Percentiles rank a stretch among this genome's conserved stretches.
These are phyloP conservation scores for Drosophila helvetica DNA, from an alignment of 2,888 invertebrate genomes.

Conservation along the genomic window DNA sequence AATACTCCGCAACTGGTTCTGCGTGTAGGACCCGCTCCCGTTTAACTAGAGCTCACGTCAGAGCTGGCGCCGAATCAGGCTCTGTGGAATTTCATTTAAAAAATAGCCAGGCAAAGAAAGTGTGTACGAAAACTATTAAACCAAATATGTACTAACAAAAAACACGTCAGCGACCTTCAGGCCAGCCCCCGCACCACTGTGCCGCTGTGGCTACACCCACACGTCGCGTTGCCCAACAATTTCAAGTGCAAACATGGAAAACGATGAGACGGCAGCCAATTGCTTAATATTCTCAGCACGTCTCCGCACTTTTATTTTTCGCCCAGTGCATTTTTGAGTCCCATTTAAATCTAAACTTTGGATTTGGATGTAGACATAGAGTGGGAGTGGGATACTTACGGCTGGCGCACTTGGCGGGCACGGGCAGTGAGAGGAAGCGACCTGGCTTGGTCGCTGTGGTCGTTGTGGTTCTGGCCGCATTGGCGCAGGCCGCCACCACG, in stretches of 20 bases:
- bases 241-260: conserved; percentile 74
- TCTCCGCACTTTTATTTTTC: conserved; percentile 70
- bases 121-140: background rate
- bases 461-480: conserved; percentile 86
- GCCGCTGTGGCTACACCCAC: conserved; percentile 50
- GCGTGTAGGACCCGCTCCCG: background rate
- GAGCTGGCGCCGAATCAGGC: background rate
- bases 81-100: conserved; percentile 8
- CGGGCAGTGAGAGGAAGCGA: conserved; percentile 92
- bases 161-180: conserved; percentile 70
- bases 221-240: conserved; percentile 72
- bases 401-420: conserved; percentile 92
- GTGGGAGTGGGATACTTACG: conserved; percentile 87
- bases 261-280: conserved; percentile 4
- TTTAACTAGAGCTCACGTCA: background rate
- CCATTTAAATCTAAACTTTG: background rate
- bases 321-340: conserved; percentile 5
- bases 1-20: background rate
- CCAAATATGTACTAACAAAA: conserved; percentile 10
- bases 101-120: conserved; percentile 44
- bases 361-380: too few relatives aligned
- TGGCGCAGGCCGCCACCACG: conserved; percentile 86
- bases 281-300: conserved; percentile 62
- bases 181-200: conserved; percentile 13
- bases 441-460: conserved; percentile 89